Conservation (phyloP, 2,888 invertebrate genomes). For the Noctua janthina region DNA sequence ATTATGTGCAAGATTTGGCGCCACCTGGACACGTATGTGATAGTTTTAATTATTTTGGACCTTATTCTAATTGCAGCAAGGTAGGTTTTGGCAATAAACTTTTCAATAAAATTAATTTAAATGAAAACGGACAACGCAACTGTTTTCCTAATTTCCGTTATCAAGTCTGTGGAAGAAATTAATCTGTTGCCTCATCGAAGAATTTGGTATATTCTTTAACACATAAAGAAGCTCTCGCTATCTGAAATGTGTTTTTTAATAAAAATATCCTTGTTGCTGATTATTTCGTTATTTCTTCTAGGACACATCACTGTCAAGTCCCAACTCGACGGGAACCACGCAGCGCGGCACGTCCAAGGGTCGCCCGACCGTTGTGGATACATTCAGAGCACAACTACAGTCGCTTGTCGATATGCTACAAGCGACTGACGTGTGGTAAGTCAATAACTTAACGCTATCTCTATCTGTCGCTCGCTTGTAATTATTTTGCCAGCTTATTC, state of each 20-base stretch:
- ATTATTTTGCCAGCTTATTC: neutral
- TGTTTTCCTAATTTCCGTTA: neutral
- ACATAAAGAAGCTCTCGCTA: neutral
- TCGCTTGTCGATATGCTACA: slow-evolving; percentile 97
- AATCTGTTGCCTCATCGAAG: neutral
- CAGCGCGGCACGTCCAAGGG: slow-evolving; percentile 96
- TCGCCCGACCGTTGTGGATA: slow-evolving; percentile 97
- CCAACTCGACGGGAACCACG: slow-evolving; percentile 89
- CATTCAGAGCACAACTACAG: slow-evolving; percentile 96
- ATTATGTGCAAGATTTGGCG: slow-evolving; percentile 88
- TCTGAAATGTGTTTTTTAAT: neutral
- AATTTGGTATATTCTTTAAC: neutral
- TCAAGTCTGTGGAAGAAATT: neutral
- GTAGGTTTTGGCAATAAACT: neutral
- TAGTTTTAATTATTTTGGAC: neutral
- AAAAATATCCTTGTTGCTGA: neutral
- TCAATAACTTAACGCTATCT: neutral
- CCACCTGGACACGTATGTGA: slow-evolving; percentile 91
- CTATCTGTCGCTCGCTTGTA: neutral
- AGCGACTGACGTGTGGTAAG: slow-evolving; percentile 96
- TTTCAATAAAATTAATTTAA: no score
- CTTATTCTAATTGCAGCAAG: neutral
- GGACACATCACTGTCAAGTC: slow-evolving; percentile 88
- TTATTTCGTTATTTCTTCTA: slow-evolving; percentile 68
- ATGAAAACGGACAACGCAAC: neutral